Evolutionary conservation across 2,113 vertebrate genomes (phyloP).

Genomic region (Donacobius atricapilla): DNA sequence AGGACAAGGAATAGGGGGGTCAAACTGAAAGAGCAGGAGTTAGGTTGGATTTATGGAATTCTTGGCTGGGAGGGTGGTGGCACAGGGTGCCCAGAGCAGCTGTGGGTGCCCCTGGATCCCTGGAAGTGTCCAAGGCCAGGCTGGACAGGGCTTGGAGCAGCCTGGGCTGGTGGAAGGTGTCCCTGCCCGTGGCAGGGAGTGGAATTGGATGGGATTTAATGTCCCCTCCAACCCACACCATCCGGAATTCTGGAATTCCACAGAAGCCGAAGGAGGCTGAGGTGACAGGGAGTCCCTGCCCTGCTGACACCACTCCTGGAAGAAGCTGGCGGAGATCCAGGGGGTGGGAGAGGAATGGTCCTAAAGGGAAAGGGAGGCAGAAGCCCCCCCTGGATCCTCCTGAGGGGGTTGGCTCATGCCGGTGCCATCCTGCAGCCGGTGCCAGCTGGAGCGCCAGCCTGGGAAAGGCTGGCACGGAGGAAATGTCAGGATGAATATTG

Average conservation of each 20-base stretch:
- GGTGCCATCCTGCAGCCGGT: neutral
- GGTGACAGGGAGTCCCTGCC: neutral
- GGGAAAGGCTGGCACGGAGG: neutral
- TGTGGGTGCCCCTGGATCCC: neutral
- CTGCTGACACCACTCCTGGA: neutral
- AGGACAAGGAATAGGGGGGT: fast-evolving
- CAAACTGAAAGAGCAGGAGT: neutral
- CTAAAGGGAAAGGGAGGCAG: neutral
- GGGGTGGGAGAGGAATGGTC: fast-evolving
- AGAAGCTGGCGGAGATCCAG: neutral
- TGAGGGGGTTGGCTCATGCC: neutral
- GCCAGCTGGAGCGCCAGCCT: neutral
- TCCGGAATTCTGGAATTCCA: neutral
- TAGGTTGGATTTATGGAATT: neutral
- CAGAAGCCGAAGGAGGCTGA: neutral
- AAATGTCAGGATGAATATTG: neutral
- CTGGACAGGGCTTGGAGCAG: fast-evolving
- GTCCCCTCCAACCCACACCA: neutral
- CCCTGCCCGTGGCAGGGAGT: neutral
- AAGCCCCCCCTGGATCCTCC: fast-evolving
- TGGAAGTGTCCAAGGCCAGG: neutral
- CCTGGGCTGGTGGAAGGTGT: neutral
- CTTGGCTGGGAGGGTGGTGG: neutral
- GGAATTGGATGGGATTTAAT: fast-evolving
- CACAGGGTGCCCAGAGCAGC: neutral